Evolutionary conservation across 2,113 vertebrate genomes (phyloP), one percentile per base, ranked within the genome.

Genomic region (Ammodytes marinus): DNA sequence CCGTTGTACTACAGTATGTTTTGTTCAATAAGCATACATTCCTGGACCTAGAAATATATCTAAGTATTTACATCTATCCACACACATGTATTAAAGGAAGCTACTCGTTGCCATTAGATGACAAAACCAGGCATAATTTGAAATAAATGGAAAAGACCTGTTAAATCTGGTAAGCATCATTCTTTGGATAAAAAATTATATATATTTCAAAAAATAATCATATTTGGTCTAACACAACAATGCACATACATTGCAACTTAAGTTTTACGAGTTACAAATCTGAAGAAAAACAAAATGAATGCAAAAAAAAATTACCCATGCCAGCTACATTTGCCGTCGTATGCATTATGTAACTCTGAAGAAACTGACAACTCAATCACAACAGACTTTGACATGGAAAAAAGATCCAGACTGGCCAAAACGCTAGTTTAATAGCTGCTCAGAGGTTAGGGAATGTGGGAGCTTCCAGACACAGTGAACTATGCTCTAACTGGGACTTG

Each of bases 11-110:
- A 8, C 19, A 61, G 43, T 12, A 57, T 8, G n/a, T 67, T 57
- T 58, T 19, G 15, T 70, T 84, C 58, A 69, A 57, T 74, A 58
- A 63, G 69, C 35, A 64, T 13, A 78, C 37, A 67, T 11, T 47
- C 15, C 1, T 61, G 6, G 15, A 68, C 40, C 10, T 3, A 57
- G 12, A 77, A 13, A 35, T 47, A 8, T 3, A 37, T 53, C 4
- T 58, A 4, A 42, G 11, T 61, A 75, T 69, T 76, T 74, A 79
- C 64, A 80, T 45, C 3, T 60, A 74, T 77, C 4, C 57, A 57
- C 47, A 49, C n/a, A 17, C 4, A 53, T 45, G n/a, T 19, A 60
- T 50, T 58, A 46, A 65, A 65, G 6, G 40, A 6, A 12, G 45
- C 14, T 65, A 42, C 50, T 8, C 39, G 17, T 54, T 46, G 3